Percentiles rank a stretch among this genome's conserved stretches.
Evolutionary conservation across 2,888 invertebrate species (phyloP).

Genomic region (Gasteruption jaculator): DNA sequence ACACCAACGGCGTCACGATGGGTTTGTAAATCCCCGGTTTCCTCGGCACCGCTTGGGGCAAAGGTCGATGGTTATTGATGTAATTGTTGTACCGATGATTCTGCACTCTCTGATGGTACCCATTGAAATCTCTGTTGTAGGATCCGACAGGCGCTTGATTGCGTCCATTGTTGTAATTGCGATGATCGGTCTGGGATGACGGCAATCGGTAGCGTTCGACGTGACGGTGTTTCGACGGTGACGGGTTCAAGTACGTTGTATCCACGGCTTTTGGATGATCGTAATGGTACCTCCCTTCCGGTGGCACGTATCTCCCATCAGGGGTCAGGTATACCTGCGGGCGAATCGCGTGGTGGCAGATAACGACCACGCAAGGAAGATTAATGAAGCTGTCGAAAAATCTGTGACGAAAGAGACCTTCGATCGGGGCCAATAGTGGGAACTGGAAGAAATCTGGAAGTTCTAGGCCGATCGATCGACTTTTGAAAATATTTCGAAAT

Average conservation of each 20-base stretch:
- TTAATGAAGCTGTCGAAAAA: neutral
- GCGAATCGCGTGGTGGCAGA: too few species aligned
- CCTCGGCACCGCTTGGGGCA: slow-evolving; percentile 17
- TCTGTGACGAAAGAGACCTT: slow-evolving; percentile 1
- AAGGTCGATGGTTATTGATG: slow-evolving; percentile 21
- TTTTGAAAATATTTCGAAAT: too few species aligned
- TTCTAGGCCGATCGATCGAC: too few species aligned
- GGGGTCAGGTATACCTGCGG: slow-evolving; percentile 53
- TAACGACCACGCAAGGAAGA: neutral
- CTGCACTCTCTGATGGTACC: too few species aligned
- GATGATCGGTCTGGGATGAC: slow-evolving; percentile 8
- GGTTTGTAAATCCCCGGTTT: slow-evolving; percentile 33
- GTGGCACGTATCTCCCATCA: slow-evolving; percentile 55
- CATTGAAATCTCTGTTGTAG: too few species aligned
- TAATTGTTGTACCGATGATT: too few species aligned
- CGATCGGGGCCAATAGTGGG: too few species aligned
- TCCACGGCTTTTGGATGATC: slow-evolving; percentile 54
- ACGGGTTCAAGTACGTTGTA: slow-evolving; percentile 60
- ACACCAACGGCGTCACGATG: slow-evolving; percentile 30
- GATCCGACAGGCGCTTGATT: too few species aligned
- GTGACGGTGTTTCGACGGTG: too few species aligned
- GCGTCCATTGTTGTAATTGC: too few species aligned
- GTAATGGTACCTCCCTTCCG: slow-evolving; percentile 53
- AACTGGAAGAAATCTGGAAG: too few species aligned
- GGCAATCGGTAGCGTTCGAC: neutral